phyloP scores from a whole-genome alignment of 2,888 invertebrate genomes.

The Nudaria mundana region DNA sequence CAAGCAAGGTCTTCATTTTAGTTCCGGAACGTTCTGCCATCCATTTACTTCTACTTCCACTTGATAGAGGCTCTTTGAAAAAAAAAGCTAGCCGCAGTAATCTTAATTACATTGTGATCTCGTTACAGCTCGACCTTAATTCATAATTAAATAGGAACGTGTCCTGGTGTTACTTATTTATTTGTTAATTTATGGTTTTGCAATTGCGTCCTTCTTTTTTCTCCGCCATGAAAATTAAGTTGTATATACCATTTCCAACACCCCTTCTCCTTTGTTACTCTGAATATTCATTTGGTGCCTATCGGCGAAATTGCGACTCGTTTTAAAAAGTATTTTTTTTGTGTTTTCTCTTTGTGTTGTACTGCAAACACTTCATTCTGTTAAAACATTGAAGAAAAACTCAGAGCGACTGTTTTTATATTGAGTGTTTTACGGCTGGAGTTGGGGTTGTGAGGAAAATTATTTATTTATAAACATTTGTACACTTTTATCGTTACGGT shows the following conservation, averaged over 20 bases:
- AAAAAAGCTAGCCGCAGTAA: constrained; percentile 71
- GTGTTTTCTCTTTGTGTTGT: constrained; percentile 56
- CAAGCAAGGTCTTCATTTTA: constrained; percentile 46
- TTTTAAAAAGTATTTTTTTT: constrained; percentile 68
- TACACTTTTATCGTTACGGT: background rate
- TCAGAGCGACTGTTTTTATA: constrained; percentile 38
- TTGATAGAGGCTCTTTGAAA: constrained; percentile 57
- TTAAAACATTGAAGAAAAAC: constrained; percentile 56
- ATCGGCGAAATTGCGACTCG: constrained; percentile 68
- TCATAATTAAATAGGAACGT: constrained; percentile 79
- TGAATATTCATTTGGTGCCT: constrained; percentile 78
- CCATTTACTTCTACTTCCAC: constrained; percentile 68
- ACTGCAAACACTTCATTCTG: constrained; percentile 52
- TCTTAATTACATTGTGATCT: constrained; percentile 80
- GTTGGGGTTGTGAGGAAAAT: constrained; percentile 14
- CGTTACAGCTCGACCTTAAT: constrained; percentile 75
- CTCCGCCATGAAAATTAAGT: constrained; percentile 54
- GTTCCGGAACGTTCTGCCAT: constrained; percentile 54
- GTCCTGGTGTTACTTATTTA: constrained; percentile 71
- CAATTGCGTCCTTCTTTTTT: constrained; percentile 59
- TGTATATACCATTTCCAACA: constrained; percentile 60
- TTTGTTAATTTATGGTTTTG: constrained; percentile 73
- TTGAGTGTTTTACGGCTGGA: constrained; percentile 25
- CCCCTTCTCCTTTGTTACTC: constrained; percentile 68
- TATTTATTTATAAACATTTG: background rate